A percentile compares a stretch with the other conserved stretches of the same genome.
phyloP scores from a whole-genome alignment of 2,113 vertebrate species.

The Herpailurus yagouaroundi region DNA sequence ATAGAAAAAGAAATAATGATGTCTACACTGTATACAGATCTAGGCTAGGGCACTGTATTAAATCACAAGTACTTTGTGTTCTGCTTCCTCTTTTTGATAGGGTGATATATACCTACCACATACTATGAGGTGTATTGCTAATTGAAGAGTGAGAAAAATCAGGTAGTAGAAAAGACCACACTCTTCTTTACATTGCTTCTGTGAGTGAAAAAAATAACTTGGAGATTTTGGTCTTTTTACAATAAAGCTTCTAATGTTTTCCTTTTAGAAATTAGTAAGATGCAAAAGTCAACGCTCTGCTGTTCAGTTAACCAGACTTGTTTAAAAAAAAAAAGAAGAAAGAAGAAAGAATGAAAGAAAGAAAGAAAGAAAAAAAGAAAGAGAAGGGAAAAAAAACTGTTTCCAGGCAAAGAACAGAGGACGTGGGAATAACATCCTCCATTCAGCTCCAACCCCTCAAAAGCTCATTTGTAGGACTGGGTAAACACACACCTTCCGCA shows the following conservation, averaged over 20 bases:
- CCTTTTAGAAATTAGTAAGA: constrained; percentile 31
- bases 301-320: background rate
- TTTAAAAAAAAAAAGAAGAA: background rate
- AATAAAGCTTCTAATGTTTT: constrained; percentile 41
- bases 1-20: background rate
- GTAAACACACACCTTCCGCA: constrained; percentile 44
- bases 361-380: background rate
- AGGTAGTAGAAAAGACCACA: background rate
- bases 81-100: background rate
- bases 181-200: background rate
- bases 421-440: constrained; percentile 20
- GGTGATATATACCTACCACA: background rate
- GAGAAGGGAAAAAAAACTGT: background rate
- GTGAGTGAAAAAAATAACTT: constrained; percentile 1
- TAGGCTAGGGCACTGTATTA: background rate
- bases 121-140: background rate
- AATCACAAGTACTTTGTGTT: background rate
- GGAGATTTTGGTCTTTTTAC: background rate
- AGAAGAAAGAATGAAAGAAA: background rate
- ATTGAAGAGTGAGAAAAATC: background rate
- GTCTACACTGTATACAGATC: background rate
- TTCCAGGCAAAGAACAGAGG: constrained; percentile 51
- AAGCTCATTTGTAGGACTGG: constrained; percentile 33
- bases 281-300: background rate
- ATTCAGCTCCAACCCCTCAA: constrained; percentile 10